phyloP scores from a whole-genome alignment of 2,113 vertebrate genomes.

The Poicephalus gulielmi region DNA sequence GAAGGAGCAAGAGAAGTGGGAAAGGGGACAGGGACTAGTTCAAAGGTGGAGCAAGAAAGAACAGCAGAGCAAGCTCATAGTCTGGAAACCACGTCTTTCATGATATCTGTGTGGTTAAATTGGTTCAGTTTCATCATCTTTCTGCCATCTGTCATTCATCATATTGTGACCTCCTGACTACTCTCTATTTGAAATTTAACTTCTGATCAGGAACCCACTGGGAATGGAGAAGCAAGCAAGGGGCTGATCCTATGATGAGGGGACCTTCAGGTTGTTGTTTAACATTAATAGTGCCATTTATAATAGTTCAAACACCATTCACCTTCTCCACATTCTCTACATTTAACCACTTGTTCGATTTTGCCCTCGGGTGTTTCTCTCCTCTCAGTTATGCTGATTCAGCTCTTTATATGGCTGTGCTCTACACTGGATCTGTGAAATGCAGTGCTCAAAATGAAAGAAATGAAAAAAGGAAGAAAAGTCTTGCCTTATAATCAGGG shows the following conservation, averaged over 20 bases:
- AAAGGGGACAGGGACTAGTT: neutral
- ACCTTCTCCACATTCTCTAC: neutral
- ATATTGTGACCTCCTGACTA: neutral
- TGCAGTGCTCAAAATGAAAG: neutral
- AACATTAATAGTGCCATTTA: neutral
- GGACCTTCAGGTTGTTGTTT: neutral
- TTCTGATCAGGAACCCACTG: neutral
- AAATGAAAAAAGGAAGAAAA: neutral
- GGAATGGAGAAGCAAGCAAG: neutral
- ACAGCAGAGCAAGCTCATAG: neutral
- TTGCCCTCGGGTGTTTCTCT: neutral
- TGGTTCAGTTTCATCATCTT: neutral
- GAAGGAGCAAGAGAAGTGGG: neutral
- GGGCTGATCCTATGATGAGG: neutral
- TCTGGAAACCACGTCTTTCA: neutral
- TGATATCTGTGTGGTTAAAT: fast-evolving
- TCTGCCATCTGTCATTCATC: neutral
- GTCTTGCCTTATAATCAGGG: neutral
- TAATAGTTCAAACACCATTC: neutral
- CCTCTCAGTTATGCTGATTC: neutral
- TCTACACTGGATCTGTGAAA: neutral
- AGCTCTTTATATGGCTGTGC: neutral
- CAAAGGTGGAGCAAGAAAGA: neutral
- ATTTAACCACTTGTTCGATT: neutral
- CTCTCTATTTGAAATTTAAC: neutral